Base-by-base conservation (phyloP, 2,113 vertebrate species). In the Heliornis fulica region DNA sequence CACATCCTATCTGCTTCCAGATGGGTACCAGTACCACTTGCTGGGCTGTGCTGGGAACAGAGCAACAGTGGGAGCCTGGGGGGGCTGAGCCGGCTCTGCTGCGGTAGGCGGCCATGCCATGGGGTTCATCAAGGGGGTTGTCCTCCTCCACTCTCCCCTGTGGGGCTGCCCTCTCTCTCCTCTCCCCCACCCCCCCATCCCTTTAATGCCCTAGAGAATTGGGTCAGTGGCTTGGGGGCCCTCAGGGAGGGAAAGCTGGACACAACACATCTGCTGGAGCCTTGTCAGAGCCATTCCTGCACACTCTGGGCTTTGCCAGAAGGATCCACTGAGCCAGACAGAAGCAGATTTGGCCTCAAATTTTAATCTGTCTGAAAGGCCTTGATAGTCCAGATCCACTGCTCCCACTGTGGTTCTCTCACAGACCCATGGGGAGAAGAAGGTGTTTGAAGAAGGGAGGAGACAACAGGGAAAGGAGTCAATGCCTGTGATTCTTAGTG, bases 141-240 rank as follows among this genome's bases (percentile, higher is more conserved):
- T 65, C 29, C 9, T 91, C 38, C 23, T 77, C 25, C 29, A 26
- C 21, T 14, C n/a, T 76, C 8, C 17, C n/a, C 15, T 41, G 4
- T 77, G 46, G 70, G 38, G 23, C 79, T 86, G 68, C 19, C 13
- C 40, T 83, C 36, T 80, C 21, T 28, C 71, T 43, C n/a, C 36
- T 38, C 20, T 16, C 3, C 6, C 8, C 13, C 4, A 4, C 5
- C 7, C 8, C 18, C 7, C 4, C 3, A 50, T 46, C 41, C 31
- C 20, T 77, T 87, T 82, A 83, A 61, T 83, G 56, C 63, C 46
- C 34, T 7, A 1, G 80, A 74, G 76, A 95, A 90, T 7, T 89
- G 89, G 83, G 91, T 96, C 94, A 95, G 74, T 7, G 2, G 86
- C 72, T 38, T 19, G 7, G 86, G 50, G 80, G 94, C 80, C 95